phyloP scores from a whole-genome alignment of 1,140 invertebrate species.

The Drosophila jambulina region DNA sequence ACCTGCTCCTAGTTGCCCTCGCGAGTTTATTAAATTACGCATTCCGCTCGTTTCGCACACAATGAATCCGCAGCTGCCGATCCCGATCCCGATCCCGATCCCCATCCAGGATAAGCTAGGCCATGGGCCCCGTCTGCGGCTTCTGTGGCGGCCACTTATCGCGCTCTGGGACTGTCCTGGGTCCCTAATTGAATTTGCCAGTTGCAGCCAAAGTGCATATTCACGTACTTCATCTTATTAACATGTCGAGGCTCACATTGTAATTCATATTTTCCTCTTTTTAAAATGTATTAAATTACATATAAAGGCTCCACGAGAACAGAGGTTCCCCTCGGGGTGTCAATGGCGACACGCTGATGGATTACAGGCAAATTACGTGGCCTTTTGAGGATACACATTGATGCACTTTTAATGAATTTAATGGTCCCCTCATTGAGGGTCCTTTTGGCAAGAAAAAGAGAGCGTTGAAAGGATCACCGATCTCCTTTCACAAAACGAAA shows the following conservation, averaged over 20 bases:
- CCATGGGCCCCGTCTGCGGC: constrained; percentile 36
- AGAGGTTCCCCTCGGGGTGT: constrained; percentile 49
- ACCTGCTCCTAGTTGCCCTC: constrained; percentile 43
- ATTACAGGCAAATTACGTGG: constrained; percentile 74
- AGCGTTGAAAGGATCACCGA: constrained; percentile 50
- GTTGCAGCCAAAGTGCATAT: constrained; percentile 42
- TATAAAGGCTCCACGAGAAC: constrained; percentile 47
- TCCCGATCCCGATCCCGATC: constrained; percentile 1
- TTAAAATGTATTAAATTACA: constrained; percentile 23
- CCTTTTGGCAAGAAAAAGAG: constrained; percentile 11
- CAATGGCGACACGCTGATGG: constrained; percentile 70
- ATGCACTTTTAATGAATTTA: constrained; percentile 81
- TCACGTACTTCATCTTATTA: constrained; percentile 75
- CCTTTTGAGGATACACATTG: constrained; percentile 54
- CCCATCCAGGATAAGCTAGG: constrained; percentile 53
- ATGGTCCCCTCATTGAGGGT: constrained; percentile 33
- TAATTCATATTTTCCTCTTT: constrained; percentile 59
- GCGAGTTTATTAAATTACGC: constrained; percentile 75
- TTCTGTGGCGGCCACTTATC: constrained; percentile 70
- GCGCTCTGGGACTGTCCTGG: constrained; percentile 42
- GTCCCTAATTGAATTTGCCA: constrained; percentile 72
- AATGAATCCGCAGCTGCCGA: constrained; percentile 48
- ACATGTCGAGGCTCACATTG: constrained; percentile 73
- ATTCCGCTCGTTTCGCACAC: constrained; percentile 77
- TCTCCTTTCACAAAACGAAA: constrained; percentile 33